Evolutionary conservation across 1,140 invertebrate genomes (phyloP), one percentile per base, ranked within the genome.

Genomic region (Samia ricini): DNA sequence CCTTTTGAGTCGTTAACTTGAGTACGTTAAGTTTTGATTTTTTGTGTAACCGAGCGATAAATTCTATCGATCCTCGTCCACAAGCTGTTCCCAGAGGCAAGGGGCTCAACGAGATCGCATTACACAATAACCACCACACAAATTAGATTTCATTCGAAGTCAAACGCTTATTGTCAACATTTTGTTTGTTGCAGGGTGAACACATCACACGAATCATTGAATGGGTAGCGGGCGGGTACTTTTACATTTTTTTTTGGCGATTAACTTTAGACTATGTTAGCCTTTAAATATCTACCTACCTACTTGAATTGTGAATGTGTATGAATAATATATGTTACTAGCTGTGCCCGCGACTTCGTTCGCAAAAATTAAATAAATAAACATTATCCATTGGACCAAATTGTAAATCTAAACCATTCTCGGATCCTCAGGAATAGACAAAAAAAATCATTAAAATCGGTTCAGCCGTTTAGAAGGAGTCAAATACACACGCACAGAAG

Each of bases 101-200:
- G 77, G 74, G 63, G 59, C 60, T 69, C 63, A 61, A 59, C 68
- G 72, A 61, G 79, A 81, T 86, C 79, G 69, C 75, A 80, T 87
- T 87, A 83, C 84, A 89, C 85, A 89, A 88, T 88, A 86, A 87
- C 79, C 77, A 72, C 77, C 77, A 72, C 77, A 85, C 83, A 89
- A 88, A 89, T 89, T 89, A 89, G 85, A 89, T 89, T 89, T 82
- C 80, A 78, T 80, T 80, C 77, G 80, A 86, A 89, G 87, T 89
- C 85, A 88, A 86, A 76, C 79, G 71, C 74, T 81, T 73, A 83
- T 85, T 89, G 85, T 85, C 74, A 71, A 76, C 58, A 76, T 77
- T 64, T 65, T 83, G 77, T 87, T 89, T 85, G 82, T 83, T 81
- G 78, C 83, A 68, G 61, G 73, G 58, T 74, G 83, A 83, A 83